A percentile compares a stretch with the other conserved stretches of the same genome.
phyloP scores from a whole-genome alignment of 1,140 invertebrate genomes.

The Samia ricini region DNA sequence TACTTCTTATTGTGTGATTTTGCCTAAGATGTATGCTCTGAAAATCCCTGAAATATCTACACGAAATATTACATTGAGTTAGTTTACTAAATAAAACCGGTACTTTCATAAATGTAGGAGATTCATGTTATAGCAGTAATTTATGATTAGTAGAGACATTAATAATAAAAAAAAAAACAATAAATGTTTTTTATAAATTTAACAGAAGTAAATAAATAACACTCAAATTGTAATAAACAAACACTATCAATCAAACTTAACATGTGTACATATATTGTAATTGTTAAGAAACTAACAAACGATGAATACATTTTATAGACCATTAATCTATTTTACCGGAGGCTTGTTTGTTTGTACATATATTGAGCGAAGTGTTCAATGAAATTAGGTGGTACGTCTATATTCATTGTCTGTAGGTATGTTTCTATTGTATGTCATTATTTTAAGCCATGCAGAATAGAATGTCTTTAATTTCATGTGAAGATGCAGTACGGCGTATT shows the following conservation, averaged over 20 bases:
- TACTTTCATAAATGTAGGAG: not conserved
- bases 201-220: not conserved
- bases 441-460: too few species aligned
- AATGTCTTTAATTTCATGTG: too few species aligned
- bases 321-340: conserved; percentile 65
- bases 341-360: conserved; percentile 53
- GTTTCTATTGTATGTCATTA: too few species aligned
- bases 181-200: not conserved
- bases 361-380: conserved; percentile 19
- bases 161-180: not conserved
- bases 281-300: conserved; percentile 59
- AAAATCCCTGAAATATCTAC: conserved; percentile 39
- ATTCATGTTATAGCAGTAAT: not conserved
- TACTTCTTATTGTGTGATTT: conserved; percentile 57
- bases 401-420: too few species aligned
- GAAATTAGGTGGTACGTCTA: not conserved
- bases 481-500: too few species aligned
- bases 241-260: conserved; percentile 50
- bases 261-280: conserved; percentile 47
- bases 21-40: conserved; percentile 43
- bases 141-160: not conserved
- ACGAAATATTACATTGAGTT: too few species aligned
- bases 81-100: not conserved
- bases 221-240: not conserved
- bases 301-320: conserved; percentile 38